phyloP scores from a whole-genome alignment of 2,888 invertebrate genomes.

The Pseudanteris insignis region DNA sequence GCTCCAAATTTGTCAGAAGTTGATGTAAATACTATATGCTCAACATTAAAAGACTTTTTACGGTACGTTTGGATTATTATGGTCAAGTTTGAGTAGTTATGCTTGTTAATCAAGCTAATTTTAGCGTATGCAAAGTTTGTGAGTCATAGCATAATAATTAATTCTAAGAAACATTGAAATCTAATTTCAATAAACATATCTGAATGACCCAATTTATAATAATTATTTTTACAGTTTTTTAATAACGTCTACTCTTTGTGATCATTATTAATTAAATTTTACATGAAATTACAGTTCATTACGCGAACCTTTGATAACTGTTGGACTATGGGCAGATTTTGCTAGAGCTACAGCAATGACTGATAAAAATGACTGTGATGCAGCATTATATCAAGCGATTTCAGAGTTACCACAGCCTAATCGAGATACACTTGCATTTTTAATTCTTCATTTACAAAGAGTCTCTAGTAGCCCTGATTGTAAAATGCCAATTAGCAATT shows the following conservation, averaged over 20 bases:
- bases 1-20: constrained; percentile 79
- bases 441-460: constrained; percentile 90
- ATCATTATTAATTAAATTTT: no score
- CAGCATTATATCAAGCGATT: constrained; percentile 79
- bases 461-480: constrained; percentile 84
- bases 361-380: constrained; percentile 72
- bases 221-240: no score
- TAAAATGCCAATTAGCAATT: constrained; percentile 90
- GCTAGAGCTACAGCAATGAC: constrained; percentile 73
- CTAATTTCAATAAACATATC: neutral
- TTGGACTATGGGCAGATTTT: constrained; percentile 83
- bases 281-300: constrained; percentile 72
- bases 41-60: constrained; percentile 94
- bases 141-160: no score
- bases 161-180: no score
- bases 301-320: constrained; percentile 89
- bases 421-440: constrained; percentile 91
- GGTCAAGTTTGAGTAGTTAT: no score
- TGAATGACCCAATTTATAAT: neutral
- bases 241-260: no score
- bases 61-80: no score
- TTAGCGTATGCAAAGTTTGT: no score
- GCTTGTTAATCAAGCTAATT: no score
- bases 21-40: constrained; percentile 90
- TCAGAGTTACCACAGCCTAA: constrained; percentile 90